Evolutionary conservation across 2,113 vertebrate genomes (phyloP), one percentile per base, ranked within the genome.

Genomic region (Pithys albifrons): DNA sequence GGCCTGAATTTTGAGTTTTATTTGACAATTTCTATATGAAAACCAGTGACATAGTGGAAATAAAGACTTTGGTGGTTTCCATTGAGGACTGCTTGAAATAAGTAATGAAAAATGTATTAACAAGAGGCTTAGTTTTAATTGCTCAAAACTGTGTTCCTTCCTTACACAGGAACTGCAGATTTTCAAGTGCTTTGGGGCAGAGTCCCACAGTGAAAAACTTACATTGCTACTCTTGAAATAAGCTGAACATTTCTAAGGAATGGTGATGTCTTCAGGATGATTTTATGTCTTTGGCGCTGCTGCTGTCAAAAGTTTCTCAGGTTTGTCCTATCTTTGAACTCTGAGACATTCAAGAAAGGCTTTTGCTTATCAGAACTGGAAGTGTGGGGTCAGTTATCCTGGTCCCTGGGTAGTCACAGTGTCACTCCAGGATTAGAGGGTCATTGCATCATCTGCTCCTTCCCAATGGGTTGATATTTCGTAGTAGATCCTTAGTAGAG

Each of bases 401-500:
- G 83, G 51, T 55, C 7, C 19, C 10, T 70, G 79, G 76, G 55
- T 76, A 70, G 48, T 67, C 55, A 67, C 24, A 25, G 69, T 72
- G 43, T 85, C 2, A 5, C 15, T 70, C 59, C 23, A 64, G 89
- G 67, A 46, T 80, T 77, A 77, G n/a, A 17, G 19, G 17, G 67
- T 51, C 48, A 19, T 89, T 93, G 28, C 35, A 45, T 91, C 51
- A 57, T 66, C 49, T 90, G 12, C 13, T 91, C 62, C 33, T 96
- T 93, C 85, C 90, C 85, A 72, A 77, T 86, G 79, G 85, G 22
- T 35, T 94, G 70, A 52, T 96, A 59, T 71, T 91, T 91, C 74
- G 71, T 91, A 70, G 18, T 82, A 83, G 67, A 80, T 89, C 93
- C 52, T 52, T 76, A 59, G 48, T 17, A 69, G 48, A 75, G 65